phyloP scores from a whole-genome alignment of 2,888 invertebrate genomes.

The Lobophora halterata region DNA sequence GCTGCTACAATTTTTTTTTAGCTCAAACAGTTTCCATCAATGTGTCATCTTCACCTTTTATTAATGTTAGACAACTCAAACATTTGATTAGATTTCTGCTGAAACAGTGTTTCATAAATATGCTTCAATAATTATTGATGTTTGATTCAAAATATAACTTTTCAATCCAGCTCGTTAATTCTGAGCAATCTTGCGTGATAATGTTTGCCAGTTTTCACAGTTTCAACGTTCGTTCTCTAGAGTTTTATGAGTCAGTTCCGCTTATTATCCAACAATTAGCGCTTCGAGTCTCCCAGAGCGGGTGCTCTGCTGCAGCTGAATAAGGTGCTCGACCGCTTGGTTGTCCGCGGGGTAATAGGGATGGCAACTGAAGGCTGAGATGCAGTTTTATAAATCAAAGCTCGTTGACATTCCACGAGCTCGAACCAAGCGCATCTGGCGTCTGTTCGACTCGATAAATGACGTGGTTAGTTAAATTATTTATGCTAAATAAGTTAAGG shows the following conservation, averaged over 20 bases:
- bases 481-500: too few species aligned
- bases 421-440: too few species aligned
- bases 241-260: slow-evolving; percentile 33
- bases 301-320: slow-evolving; percentile 33
- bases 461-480: too few species aligned
- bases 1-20: too few species aligned
- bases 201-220: slow-evolving; percentile 23
- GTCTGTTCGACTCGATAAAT: too few species aligned
- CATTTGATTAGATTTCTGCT: not conserved
- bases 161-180: slow-evolving; percentile 18
- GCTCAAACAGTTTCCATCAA: too few species aligned
- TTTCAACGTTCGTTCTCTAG: slow-evolving; percentile 27
- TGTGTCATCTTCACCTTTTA: too few species aligned
- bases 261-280: slow-evolving; percentile 46
- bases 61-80: too few species aligned
- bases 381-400: too few species aligned
- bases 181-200: slow-evolving; percentile 16
- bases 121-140: not conserved
- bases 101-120: not conserved
- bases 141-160: not conserved
- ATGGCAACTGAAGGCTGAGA: slow-evolving; percentile 3
- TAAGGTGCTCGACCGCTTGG: slow-evolving; percentile 36
- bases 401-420: too few species aligned
- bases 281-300: slow-evolving; percentile 34
- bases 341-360: slow-evolving; percentile 11